Conservation (phyloP, 2,888 invertebrate genomes). For the Spisula solida region DNA sequence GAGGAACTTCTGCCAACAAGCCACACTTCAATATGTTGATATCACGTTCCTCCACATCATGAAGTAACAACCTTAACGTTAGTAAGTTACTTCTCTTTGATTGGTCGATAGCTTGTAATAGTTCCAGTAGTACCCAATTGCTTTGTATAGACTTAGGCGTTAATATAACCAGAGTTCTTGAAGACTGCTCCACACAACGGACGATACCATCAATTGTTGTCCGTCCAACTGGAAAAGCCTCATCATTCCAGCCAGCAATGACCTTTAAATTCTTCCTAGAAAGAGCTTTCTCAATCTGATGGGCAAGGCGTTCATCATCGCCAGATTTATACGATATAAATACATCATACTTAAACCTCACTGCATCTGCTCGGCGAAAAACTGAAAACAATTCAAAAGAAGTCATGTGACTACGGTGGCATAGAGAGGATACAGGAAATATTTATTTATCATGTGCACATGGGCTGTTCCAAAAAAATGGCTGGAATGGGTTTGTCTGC, state of each 20-base stretch:
- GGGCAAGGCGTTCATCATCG: conserved; percentile 19
- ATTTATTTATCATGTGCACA: no score
- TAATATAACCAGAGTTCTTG: conserved; percentile 44
- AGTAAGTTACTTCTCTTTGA: conserved; percentile 48
- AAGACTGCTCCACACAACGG: conserved; percentile 2
- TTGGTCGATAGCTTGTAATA: conserved; percentile 60
- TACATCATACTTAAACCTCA: conserved; percentile 31
- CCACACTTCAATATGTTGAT: conserved; percentile 28
- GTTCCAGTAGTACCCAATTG: conserved; percentile 57
- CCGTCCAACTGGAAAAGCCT: conserved; percentile 12
- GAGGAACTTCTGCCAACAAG: conserved; percentile 26
- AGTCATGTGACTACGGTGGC: no score
- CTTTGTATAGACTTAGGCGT: conserved; percentile 57
- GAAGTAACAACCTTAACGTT: conserved; percentile 46
- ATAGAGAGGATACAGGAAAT: no score
- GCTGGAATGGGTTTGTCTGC: no score
- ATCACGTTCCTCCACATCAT: conserved; percentile 29
- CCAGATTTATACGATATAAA: conserved; percentile 21
- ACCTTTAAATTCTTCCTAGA: not conserved
- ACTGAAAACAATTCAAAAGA: not conserved
- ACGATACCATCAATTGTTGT: conserved; percentile 21
- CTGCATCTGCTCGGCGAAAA: not conserved
- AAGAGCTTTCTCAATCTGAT: not conserved
- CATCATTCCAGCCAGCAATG: conserved; percentile 8
- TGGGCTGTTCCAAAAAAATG: no score